Conservation (phyloP, 2,888 invertebrate genomes). For the Zygogramma bicolorata region DNA sequence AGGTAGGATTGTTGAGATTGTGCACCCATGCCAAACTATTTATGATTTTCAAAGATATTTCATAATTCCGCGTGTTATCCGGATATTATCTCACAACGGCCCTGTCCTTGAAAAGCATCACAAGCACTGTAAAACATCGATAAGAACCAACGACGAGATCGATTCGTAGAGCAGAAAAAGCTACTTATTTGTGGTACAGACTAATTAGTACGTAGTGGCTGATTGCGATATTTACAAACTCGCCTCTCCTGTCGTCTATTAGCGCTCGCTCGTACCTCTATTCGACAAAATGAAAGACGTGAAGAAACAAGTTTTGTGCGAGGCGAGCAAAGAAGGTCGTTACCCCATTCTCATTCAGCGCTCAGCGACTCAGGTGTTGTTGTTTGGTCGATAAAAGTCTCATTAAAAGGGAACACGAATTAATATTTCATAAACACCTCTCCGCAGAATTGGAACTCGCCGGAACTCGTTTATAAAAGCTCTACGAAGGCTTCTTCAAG, state of each 20-base stretch:
- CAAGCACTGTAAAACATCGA: neutral
- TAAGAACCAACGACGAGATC: neutral
- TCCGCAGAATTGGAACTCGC: conserved; percentile 8
- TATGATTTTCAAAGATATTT: too few relatives aligned
- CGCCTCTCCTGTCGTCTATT: conserved; percentile 6
- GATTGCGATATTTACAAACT: neutral
- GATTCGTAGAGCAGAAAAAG: neutral
- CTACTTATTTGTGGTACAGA: neutral
- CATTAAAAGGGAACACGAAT: conserved; percentile 30
- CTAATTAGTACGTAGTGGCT: neutral
- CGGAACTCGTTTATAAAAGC: neutral
- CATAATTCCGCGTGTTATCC: too few relatives aligned
- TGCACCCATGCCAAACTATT: too few relatives aligned
- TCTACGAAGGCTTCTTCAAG: neutral
- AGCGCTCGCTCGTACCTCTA: neutral
- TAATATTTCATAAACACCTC: conserved; percentile 31
- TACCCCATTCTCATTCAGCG: conserved; percentile 29
- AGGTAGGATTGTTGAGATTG: too few relatives aligned
- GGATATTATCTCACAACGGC: too few relatives aligned
- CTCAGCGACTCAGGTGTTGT: neutral
- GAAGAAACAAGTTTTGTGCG: conserved; percentile 37
- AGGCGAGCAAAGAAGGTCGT: conserved; percentile 31
- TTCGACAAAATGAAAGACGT: conserved; percentile 32
- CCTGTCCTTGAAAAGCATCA: neutral
- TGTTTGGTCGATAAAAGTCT: conserved; percentile 29